phyloP scores from a whole-genome alignment of 2,888 invertebrate genomes.

The Aproaerema taeniolella region DNA sequence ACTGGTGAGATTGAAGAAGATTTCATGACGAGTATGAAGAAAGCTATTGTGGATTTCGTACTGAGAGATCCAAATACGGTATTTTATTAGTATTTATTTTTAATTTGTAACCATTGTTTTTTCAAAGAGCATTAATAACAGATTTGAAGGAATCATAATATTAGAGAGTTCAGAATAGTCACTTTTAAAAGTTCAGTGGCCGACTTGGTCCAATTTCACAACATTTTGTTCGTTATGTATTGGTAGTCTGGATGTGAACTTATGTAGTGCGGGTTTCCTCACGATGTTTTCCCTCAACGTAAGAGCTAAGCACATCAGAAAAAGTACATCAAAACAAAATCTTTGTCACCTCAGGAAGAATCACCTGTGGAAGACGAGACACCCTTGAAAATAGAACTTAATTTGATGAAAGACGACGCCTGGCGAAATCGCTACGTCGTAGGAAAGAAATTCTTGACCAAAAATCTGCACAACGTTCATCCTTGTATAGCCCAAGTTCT shows the following conservation, averaged over 20 bases:
- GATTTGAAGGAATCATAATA: too few relatives aligned
- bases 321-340: too few relatives aligned
- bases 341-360: constrained; percentile 62
- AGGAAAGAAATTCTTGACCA: constrained; percentile 51
- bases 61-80: constrained; percentile 84
- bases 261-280: too few relatives aligned
- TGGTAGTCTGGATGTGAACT: too few relatives aligned
- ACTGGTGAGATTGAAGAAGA: constrained; percentile 90
- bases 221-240: too few relatives aligned
- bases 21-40: constrained; percentile 92
- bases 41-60: constrained; percentile 94
- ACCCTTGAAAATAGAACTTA: constrained; percentile 75
- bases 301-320: too few relatives aligned
- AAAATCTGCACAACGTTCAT: constrained; percentile 85
- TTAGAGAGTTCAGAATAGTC: too few relatives aligned
- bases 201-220: too few relatives aligned
- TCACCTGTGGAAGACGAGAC: constrained; percentile 69
- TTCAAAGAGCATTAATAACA: too few relatives aligned
- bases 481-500: constrained; percentile 88
- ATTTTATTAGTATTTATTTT: too few relatives aligned
- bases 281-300: too few relatives aligned
- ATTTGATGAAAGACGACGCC: constrained; percentile 77
- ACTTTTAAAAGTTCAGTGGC: too few relatives aligned
- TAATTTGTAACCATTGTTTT: not conserved
- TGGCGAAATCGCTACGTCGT: constrained; percentile 78